Base-by-base conservation (phyloP, 2,113 vertebrate species). In the Rutilus rutilus region DNA sequence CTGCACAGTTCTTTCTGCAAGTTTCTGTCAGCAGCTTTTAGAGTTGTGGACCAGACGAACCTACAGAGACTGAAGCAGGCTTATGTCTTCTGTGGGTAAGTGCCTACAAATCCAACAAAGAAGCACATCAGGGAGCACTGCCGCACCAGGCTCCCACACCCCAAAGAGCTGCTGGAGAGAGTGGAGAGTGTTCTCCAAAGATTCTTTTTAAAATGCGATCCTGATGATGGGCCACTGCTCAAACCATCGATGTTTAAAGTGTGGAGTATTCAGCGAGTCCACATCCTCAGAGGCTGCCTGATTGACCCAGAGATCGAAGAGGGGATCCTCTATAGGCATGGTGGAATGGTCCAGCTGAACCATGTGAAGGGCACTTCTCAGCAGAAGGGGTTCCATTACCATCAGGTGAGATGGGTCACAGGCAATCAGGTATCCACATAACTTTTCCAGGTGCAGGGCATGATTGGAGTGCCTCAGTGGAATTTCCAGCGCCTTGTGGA, bases 401-500 rank as follows among this genome's bases (percentile, higher is more conserved):
- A 88, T 57, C 83, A 87, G 83, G 82, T 78, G 2, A 57, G 50
- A 1, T 86, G 82, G 71, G 27, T 82, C 11, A 86, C 77, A 0
- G 87, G 87, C 1, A 87, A 39, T 21, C 50, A 19, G 0, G 57
- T 74, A 5, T 88, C 87, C 25, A 25, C 82, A 1, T 42, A 88
- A 62, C 42, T 82, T 23, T 86, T 88, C 73, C 86, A 87, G 69
- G 82, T 78, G 5, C 87, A 88, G 64, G 89, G 82, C 23, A 77
- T 89, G 85, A 89, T 57, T 7, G 89, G 85, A 9, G 82, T 88
- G 77, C 77, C 69, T 27, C 4, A 77, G 0, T 90, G 78, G 87
- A 90, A 88, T 6, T 90, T 69, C 30, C 77, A 86, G 62, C 21
- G 45, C 17, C 30, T 88, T 60, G 87, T 89, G 21, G 85, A 88